These are phyloP conservation scores for Hecatera dysodea DNA, from an alignment of 2,888 invertebrate genomes.

Conservation along the genomic window DNA sequence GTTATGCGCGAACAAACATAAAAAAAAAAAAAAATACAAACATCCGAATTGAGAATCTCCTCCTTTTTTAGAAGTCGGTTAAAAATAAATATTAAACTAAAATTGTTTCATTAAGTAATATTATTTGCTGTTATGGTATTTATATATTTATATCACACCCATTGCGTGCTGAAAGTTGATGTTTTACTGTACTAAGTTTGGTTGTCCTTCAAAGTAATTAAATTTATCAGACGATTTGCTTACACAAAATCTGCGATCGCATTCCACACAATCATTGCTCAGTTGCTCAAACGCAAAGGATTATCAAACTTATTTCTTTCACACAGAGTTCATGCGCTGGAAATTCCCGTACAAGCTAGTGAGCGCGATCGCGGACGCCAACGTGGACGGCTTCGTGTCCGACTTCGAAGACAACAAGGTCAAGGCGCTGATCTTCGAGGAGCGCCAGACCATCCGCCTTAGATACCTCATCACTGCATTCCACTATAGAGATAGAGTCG, in stretches of 20 bases:
- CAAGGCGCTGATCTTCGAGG: conserved; percentile 96
- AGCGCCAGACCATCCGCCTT: conserved; percentile 93
- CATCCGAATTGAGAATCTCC: too few relatives aligned
- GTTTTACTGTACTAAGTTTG: too few relatives aligned
- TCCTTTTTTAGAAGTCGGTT: too few relatives aligned
- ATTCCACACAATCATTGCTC: not conserved
- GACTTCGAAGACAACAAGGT: conserved; percentile 98
- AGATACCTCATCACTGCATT: conserved; percentile 97
- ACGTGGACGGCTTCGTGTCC: conserved; percentile 94
- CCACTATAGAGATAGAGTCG: conserved; percentile 95
- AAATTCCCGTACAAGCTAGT: conserved; percentile 96
- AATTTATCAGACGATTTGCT: not conserved
- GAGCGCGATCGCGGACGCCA: conserved; percentile 92
- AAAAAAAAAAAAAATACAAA: too few relatives aligned
- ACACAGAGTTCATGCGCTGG: conserved; percentile 95
- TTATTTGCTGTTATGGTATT: too few relatives aligned
- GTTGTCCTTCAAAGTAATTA: too few relatives aligned
- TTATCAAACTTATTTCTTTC: conserved; percentile 29
- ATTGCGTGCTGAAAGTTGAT: too few relatives aligned
- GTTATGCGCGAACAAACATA: too few relatives aligned
- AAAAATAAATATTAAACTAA: too few relatives aligned
- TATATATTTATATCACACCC: too few relatives aligned
- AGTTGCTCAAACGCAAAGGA: not conserved
- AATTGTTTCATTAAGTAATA: too few relatives aligned
- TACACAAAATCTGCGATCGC: not conserved